Conservation (phyloP, 2,888 invertebrate genomes). For the Perithous albicinctus region DNA sequence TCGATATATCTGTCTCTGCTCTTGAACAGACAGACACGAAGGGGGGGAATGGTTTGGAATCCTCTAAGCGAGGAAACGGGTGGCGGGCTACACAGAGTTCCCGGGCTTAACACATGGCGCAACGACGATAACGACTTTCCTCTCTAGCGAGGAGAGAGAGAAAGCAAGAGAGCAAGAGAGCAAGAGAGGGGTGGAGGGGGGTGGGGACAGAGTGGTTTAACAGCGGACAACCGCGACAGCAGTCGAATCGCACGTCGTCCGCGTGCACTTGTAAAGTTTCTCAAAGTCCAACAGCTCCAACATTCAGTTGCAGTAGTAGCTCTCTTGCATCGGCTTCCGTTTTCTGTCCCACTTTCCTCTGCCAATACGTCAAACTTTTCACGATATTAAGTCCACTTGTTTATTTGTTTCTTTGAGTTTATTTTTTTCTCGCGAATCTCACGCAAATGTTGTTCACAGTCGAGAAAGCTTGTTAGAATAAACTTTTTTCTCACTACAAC, state of each 20-base stretch:
- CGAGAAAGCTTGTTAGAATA: not conserved
- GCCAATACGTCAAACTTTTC: conserved; percentile 46
- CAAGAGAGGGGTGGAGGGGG: not conserved
- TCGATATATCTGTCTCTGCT: not conserved
- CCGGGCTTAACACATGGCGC: conserved; percentile 76
- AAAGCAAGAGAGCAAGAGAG: too few species aligned
- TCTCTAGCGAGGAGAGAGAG: conserved; percentile 3
- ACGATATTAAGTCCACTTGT: not conserved
- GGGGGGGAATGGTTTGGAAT: conserved; percentile 17
- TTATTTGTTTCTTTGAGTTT: not conserved
- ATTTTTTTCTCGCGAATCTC: not conserved
- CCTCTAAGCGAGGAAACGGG: conserved; percentile 17
- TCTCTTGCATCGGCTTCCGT: conserved; percentile 43
- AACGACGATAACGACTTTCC: conserved; percentile 66
- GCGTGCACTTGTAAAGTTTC: conserved; percentile 70
- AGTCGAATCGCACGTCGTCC: conserved; percentile 44
- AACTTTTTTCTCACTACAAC: conserved; percentile 1
- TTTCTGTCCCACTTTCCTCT: conserved; percentile 58
- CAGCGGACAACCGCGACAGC: conserved; percentile 5
- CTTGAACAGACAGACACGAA: not conserved
- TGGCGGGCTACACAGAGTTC: conserved; percentile 50
- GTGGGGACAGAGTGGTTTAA: not conserved
- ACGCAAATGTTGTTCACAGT: not conserved
- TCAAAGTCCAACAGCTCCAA: conserved; percentile 66
- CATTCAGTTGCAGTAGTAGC: conserved; percentile 57